Evolutionary conservation across 2,888 invertebrate species (phyloP), one percentile per base, ranked within the genome.

Genomic region (Alentia gelatinosa): DNA sequence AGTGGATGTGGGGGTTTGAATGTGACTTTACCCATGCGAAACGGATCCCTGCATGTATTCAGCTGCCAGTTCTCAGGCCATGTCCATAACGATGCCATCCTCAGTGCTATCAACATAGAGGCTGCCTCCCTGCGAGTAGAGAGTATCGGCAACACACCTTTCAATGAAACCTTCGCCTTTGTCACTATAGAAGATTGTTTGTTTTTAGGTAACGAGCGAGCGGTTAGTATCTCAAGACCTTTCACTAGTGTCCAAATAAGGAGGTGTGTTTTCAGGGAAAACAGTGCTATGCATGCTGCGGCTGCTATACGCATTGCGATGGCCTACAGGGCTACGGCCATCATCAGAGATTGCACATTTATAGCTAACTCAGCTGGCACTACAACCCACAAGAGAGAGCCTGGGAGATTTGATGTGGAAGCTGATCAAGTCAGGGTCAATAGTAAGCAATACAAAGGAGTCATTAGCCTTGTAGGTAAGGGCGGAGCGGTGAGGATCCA

Each of bases 401-500:
- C 68, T 3, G 92, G 92, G 23, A 33, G 50, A 15, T 92, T 91
- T 56, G 90, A 92, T 5, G 37, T 84, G 37, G 89, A 91, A 35
- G 90, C 50, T 1, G 89, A 90, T 33, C 90, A 91, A 63, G 74
- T 92, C 4, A 39, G 74, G 30, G 83, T 92, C 23, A 39, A 68
- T 30, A 47, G 40, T n/a, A 37, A 84, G 30, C 47, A 33, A 26
- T 89, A 92, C 47, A 91, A 91, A n/a, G 92, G 91, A 39, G 56
- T 92, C 12, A 89, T 92, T 15, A 89, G 89, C n/a, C 42, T 92
- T 12, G 92, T 91, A 0, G 92, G 92, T 0, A 92, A 92, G 56
- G 92, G 92, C n/a, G 92, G 92, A 23, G 92, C 92, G 0, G 56
- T 92, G 7, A 56, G 91, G 0, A 91, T 92, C 0, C 91, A 91